Conservation (phyloP, 2,797 vertebrate species). For the Hydrophis major region DNA sequence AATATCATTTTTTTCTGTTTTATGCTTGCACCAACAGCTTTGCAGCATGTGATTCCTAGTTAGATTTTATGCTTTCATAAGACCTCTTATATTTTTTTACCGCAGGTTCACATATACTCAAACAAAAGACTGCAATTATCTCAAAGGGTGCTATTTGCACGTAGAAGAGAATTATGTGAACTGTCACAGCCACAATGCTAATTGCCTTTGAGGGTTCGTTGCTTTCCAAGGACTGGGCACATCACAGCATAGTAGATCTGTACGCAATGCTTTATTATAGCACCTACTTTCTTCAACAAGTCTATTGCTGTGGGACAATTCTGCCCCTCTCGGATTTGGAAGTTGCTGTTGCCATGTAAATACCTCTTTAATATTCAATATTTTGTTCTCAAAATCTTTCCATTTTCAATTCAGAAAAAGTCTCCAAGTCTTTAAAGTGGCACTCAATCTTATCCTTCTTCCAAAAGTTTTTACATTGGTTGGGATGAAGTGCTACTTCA, state of each 20-base stretch:
- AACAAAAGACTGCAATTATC: background rate
- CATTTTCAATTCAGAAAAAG: background rate
- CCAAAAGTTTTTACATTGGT: background rate
- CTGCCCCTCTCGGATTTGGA: background rate
- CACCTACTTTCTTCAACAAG: background rate
- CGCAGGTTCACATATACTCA: background rate
- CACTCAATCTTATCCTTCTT: background rate
- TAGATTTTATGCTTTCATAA: background rate
- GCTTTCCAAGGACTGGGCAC: background rate
- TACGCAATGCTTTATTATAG: background rate
- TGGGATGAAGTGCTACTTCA: background rate
- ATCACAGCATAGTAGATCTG: background rate
- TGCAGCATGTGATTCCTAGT: background rate
- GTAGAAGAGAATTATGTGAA: background rate
- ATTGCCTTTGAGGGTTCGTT: background rate
- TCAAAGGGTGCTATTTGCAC: background rate
- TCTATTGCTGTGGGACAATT: background rate
- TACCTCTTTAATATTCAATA: background rate
- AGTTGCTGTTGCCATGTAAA: background rate
- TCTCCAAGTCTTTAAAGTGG: background rate
- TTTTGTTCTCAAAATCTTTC: background rate
- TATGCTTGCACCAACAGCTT: background rate
- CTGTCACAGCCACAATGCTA: background rate
- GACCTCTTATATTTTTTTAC: background rate
- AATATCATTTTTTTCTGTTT: background rate